Evolutionary conservation across 92 coral and sea anemone species (phyloP), one percentile per base, ranked within the genome.

Genomic region (Porites lobata): DNA sequence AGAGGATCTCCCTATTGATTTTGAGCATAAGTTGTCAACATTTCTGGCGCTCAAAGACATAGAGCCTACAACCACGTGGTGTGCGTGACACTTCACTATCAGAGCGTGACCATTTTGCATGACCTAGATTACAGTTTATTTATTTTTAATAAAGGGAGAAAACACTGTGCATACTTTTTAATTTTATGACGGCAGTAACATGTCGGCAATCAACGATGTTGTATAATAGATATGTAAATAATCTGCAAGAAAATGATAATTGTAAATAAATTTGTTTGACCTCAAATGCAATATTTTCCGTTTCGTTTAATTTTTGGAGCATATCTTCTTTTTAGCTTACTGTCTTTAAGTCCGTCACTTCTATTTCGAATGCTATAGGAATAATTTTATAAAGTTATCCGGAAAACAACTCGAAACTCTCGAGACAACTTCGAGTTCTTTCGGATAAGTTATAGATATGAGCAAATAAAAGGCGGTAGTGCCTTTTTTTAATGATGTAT

Each of bases 1-100:
- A 9, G 92, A 87, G 15, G 95, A 97, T 57, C 94, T 98, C n/a
- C 99, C 99, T 32, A 95, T 97, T 59, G 99, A 97, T 89, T 97
- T 97, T 65, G 99, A 97, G 71, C 92, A 85, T 52, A 97, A 97
- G 70, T 92, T 97, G 88, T 85, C 90, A 77, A 92, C 84, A 75
- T 97, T 97, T 87, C 85, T 97, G 77, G 94, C 98, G 2, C 96
- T 97, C 64, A 97, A 95, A 75, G 95, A 94, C 67, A 70, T 95
- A 32, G 95, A 94, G 81, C 98, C 95, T 19, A 93, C 87, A 15
- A 66, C 92, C 62, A 94, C 95, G 15, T 94, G 93, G 96, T 90
- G 94, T 73, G 92, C 95, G 54, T 93, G 82, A 84, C 11, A 32
- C 50, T 20, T 62, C 51, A 65, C 1, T 29, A 19, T 20, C 22